phyloP scores from a whole-genome alignment of 2,113 vertebrate genomes.

The Struthidea cinerea region DNA sequence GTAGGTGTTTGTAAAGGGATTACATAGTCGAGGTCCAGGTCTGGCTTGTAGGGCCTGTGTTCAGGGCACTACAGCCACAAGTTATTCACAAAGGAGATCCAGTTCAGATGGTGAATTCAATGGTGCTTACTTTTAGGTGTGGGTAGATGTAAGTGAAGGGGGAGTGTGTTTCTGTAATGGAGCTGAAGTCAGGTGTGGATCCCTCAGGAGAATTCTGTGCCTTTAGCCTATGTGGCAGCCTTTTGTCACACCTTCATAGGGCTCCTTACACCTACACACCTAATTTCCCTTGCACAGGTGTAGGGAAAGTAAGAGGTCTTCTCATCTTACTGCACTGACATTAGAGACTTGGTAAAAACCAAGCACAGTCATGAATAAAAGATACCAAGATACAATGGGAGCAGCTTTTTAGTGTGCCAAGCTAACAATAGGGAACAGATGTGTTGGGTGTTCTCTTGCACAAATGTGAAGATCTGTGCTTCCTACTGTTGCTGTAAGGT shows the following conservation, averaged over 20 bases:
- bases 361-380: background rate
- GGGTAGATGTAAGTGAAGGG: background rate
- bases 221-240: background rate
- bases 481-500: background rate
- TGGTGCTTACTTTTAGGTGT: background rate
- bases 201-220: background rate
- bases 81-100: background rate
- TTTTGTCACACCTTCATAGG: background rate
- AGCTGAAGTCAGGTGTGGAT: background rate
- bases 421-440: background rate
- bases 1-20: background rate
- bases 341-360: background rate
- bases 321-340: background rate
- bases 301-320: background rate
- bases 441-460: background rate
- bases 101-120: background rate
- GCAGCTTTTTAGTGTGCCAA: background rate
- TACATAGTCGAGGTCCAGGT: background rate
- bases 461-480: background rate
- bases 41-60: background rate
- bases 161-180: background rate
- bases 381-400: background rate
- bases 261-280: background rate
- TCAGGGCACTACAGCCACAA: background rate
- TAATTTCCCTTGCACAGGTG: background rate